Conservation (phyloP, 92 coral and sea anemone species). For the Porites divaricata region DNA sequence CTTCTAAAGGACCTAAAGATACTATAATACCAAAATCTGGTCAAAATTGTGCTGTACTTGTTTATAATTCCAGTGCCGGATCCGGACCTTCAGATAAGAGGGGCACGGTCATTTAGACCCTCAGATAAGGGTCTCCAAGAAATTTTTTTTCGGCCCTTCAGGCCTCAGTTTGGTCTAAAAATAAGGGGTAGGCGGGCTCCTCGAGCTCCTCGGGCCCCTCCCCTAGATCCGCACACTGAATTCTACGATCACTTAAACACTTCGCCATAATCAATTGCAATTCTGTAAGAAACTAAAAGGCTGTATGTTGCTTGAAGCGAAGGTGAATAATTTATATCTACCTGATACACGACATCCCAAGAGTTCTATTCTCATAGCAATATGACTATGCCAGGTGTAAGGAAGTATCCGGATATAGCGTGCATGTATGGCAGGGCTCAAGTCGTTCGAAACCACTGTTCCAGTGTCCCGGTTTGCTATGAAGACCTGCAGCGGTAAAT, state of each 20-base stretch:
- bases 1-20: not conserved
- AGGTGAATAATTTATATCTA: not conserved
- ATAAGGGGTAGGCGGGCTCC: no score
- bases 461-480: not conserved
- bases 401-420: conserved; percentile 16
- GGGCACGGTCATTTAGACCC: no score
- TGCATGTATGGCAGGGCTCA: not conserved
- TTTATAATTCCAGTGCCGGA: not conserved
- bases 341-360: not conserved
- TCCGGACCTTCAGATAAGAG: no score
- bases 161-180: no score
- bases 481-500: conserved; percentile 8
- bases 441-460: not conserved
- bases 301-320: not conserved
- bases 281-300: no score
- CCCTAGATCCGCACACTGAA: no score
- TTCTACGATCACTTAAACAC: no score
- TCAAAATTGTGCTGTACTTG: not conserved
- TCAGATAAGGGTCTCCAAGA: no score
- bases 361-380: not conserved
- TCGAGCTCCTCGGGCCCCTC: no score
- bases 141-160: no score
- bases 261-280: no score
- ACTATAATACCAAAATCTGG: conserved; percentile 6
- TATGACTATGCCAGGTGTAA: not conserved